These are phyloP conservation scores for Adelphocoris suturalis DNA, from an alignment of 2,888 invertebrate species.

Conservation along the genomic window DNA sequence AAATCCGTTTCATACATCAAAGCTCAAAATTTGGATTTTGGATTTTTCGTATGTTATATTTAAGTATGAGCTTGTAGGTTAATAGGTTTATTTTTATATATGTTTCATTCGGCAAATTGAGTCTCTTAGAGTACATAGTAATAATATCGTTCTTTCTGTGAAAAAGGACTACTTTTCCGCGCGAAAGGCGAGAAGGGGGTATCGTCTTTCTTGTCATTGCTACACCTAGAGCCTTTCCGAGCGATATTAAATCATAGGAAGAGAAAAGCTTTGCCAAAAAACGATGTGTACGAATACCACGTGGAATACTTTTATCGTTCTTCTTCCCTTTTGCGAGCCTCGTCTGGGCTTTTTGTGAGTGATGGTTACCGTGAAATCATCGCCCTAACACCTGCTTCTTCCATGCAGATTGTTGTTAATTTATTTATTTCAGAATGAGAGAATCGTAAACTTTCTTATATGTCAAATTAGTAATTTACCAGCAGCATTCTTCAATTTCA, in stretches of 20 bases:
- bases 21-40: too few species aligned
- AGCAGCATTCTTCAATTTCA: too few species aligned
- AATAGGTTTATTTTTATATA: too few species aligned
- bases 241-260: conserved; percentile 56
- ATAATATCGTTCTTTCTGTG: too few species aligned
- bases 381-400: not conserved
- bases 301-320: conserved; percentile 53
- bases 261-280: conserved; percentile 43
- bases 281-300: conserved; percentile 14
- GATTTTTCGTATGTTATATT: too few species aligned
- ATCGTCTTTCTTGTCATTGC: conserved; percentile 58
- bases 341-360: conserved; percentile 8
- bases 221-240: conserved; percentile 12
- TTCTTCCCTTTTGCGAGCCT: not conserved
- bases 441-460: too few species aligned
- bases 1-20: too few species aligned
- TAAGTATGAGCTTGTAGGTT: too few species aligned
- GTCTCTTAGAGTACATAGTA: too few species aligned
- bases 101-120: too few species aligned
- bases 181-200: conserved; percentile 11
- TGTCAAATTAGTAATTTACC: too few species aligned
- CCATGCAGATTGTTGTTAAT: not conserved
- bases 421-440: not conserved
- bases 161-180: conserved; percentile 51
- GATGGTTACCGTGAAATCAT: not conserved